Evolutionary conservation across 1,140 invertebrate species (phyloP).

Genomic region (Drosophila orena): DNA sequence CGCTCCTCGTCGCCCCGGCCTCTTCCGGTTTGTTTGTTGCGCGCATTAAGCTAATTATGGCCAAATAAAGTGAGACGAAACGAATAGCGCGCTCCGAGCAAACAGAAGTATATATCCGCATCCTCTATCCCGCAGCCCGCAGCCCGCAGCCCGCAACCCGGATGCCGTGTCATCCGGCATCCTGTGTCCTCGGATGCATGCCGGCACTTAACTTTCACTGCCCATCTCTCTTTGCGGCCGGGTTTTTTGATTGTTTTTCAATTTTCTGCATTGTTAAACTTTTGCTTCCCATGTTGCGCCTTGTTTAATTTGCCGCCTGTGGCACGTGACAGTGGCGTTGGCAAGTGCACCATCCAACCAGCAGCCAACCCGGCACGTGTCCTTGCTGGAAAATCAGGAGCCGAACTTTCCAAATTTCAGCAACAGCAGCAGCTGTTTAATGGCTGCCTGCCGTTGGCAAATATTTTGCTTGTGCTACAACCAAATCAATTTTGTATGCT

Average conservation of each 20-base stretch:
- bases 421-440: constrained; percentile 52
- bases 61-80: constrained; percentile 79
- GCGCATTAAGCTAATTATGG: constrained; percentile 83
- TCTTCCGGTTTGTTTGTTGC: constrained; percentile 66
- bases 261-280: constrained; percentile 85
- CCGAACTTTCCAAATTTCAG: background rate
- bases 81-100: constrained; percentile 61
- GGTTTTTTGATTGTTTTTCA: constrained; percentile 80
- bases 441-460: constrained; percentile 61
- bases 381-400: constrained; percentile 25
- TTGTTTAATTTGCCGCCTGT: constrained; percentile 76
- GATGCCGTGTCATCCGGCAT: background rate
- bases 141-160: background rate
- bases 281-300: constrained; percentile 52
- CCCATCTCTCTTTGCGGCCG: constrained; percentile 36
- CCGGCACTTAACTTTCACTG: constrained; percentile 71
- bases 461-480: constrained; percentile 71
- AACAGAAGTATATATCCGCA: constrained; percentile 29
- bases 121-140: constrained; percentile 1
- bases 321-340: constrained; percentile 67
- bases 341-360: constrained; percentile 57
- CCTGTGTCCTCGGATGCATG: constrained; percentile 26
- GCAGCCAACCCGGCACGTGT: constrained; percentile 49
- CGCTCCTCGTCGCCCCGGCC: constrained; percentile 11
- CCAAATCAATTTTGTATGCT: constrained; percentile 79